phyloP scores from a whole-genome alignment of 1,140 invertebrate genomes.

The Pogonognathellus flavescens region DNA sequence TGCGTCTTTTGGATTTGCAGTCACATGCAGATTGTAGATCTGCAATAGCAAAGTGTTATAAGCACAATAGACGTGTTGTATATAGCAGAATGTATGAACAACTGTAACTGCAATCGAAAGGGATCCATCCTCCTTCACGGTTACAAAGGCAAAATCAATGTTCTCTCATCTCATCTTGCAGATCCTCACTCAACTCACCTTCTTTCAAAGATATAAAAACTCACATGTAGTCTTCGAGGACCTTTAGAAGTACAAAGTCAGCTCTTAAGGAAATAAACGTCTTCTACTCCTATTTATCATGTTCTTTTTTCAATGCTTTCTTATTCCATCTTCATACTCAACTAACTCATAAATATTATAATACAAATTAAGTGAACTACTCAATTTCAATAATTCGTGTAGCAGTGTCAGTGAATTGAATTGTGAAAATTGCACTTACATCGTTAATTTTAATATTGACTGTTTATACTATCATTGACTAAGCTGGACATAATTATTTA shows the following conservation, averaged over 20 bases:
- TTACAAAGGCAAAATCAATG: not conserved
- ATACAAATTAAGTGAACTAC: not conserved
- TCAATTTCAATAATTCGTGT: not conserved
- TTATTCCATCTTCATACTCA: not conserved
- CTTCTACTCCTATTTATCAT: not conserved
- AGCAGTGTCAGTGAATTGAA: not conserved
- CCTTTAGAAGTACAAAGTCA: conserved; percentile 5
- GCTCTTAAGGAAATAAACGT: not conserved
- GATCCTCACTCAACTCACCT: not conserved
- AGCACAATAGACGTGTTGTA: too few species aligned
- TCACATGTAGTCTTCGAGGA: not conserved
- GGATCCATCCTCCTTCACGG: not conserved
- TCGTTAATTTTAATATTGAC: too few species aligned
- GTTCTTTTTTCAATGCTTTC: not conserved
- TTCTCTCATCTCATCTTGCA: conserved; percentile 13
- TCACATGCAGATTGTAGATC: too few species aligned
- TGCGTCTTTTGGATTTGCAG: too few species aligned
- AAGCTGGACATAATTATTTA: not conserved
- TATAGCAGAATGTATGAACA: too few species aligned
- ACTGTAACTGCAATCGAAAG: not conserved
- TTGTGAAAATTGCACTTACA: not conserved
- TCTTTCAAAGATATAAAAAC: conserved; percentile 24
- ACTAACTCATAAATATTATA: not conserved
- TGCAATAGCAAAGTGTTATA: too few species aligned
- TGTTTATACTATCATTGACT: too few species aligned